phyloP scores from a whole-genome alignment of 2,888 invertebrate species.

The Cataglyphis livida region DNA sequence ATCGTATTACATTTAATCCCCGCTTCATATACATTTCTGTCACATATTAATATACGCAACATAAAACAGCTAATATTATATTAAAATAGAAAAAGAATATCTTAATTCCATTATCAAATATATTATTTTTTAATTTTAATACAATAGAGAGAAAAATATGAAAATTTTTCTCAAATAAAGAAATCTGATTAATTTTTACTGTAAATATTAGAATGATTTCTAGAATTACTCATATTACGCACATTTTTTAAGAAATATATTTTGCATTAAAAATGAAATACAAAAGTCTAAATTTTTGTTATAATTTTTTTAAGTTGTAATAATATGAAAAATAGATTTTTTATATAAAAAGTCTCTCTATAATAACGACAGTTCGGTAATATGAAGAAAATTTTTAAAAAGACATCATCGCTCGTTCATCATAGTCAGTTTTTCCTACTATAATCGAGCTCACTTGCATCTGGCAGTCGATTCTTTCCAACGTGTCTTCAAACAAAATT shows the following conservation, averaged over 20 bases:
- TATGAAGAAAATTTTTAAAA: slow-evolving; percentile 10
- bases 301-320: neutral
- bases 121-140: neutral
- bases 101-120: neutral
- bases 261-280: neutral
- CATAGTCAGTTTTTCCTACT: slow-evolving; percentile 25
- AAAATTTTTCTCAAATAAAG: neutral
- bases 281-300: neutral
- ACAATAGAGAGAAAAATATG: neutral
- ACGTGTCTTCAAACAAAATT: slow-evolving; percentile 23
- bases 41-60: slow-evolving; percentile 8
- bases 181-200: neutral
- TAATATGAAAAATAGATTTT: neutral
- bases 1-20: slow-evolving; percentile 61
- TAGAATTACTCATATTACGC: neutral
- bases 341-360: neutral
- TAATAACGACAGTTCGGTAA: neutral
- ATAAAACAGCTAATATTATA: neutral
- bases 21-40: slow-evolving; percentile 1
- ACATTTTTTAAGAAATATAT: neutral
- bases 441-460: slow-evolving; percentile 24
- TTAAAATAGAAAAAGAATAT: neutral
- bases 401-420: slow-evolving; percentile 21
- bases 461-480: slow-evolving; percentile 37
- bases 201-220: neutral